phyloP scores from a whole-genome alignment of 2,113 vertebrate species.

The Brachyistius frenatus region DNA sequence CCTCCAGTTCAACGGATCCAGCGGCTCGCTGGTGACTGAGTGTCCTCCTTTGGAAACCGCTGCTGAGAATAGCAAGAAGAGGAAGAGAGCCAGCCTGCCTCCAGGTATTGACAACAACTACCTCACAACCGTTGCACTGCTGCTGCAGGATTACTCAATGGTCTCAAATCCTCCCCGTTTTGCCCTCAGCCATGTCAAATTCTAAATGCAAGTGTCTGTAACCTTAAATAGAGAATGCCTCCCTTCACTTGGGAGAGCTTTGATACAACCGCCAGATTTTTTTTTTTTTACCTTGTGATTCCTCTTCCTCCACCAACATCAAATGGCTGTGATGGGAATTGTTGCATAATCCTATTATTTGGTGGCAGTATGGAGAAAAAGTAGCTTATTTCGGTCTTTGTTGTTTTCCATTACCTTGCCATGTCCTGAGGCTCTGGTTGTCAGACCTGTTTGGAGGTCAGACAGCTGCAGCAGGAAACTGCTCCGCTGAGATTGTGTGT shows the following conservation, averaged over 20 bases:
- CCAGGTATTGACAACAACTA: constrained; percentile 84
- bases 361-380: constrained; percentile 32
- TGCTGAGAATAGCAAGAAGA: constrained; percentile 88
- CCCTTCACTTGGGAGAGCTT: constrained; percentile 17
- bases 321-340: constrained; percentile 41
- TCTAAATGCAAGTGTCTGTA: constrained; percentile 27
- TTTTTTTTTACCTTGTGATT: constrained; percentile 13
- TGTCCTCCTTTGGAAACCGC: constrained; percentile 87
- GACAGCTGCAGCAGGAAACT: constrained; percentile 63
- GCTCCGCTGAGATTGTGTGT: constrained; percentile 56
- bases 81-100: constrained; percentile 86
- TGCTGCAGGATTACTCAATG: constrained; percentile 32
- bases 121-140: constrained; percentile 1
- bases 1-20: constrained; percentile 85
- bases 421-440: constrained; percentile 68
- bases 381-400: constrained; percentile 53
- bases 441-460: constrained; percentile 74
- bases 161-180: constrained; percentile 33
- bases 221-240: constrained; percentile 14
- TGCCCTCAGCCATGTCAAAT: constrained; percentile 34
- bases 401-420: constrained; percentile 68
- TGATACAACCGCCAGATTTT: constrained; percentile 39
- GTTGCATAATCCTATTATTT: constrained; percentile 65
- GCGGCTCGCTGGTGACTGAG: constrained; percentile 80
- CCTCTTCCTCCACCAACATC: constrained; percentile 10